Evolutionary conservation across 1,140 invertebrate species (phyloP).

Genomic region (Pseudomyrmex pallidus): DNA sequence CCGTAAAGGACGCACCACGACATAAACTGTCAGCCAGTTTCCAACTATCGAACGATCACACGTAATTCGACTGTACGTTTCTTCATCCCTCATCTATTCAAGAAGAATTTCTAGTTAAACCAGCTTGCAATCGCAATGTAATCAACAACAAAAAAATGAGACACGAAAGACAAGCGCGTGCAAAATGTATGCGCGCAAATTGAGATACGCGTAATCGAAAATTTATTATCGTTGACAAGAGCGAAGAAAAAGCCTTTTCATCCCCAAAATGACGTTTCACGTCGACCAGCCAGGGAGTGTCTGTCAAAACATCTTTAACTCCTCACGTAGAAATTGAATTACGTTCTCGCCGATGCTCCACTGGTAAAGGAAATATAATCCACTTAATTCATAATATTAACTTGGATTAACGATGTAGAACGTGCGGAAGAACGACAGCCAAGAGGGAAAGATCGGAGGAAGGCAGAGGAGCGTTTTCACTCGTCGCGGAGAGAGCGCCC

Average conservation of each 20-base stretch:
- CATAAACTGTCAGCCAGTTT: conserved; percentile 42
- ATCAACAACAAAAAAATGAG: neutral
- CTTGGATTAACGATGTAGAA: conserved; percentile 48
- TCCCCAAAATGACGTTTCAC: too few species aligned
- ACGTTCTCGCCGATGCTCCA: conserved; percentile 33
- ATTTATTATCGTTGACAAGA: neutral
- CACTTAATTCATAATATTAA: conserved; percentile 57
- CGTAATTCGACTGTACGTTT: conserved; percentile 25
- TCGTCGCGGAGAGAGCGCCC: conserved; percentile 4
- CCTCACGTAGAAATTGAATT: conserved; percentile 42
- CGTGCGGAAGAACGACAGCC: conserved; percentile 31
- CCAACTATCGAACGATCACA: conserved; percentile 46
- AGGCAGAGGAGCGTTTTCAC: conserved; percentile 31
- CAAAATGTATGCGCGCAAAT: conserved; percentile 7
- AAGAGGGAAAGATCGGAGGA: neutral
- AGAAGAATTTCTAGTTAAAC: neutral
- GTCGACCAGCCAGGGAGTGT: neutral
- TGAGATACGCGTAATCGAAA: neutral
- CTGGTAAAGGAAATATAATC: conserved; percentile 53
- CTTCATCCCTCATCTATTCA: neutral
- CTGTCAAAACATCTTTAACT: conserved; percentile 36
- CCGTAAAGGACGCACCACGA: conserved; percentile 30
- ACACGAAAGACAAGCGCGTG: neutral
- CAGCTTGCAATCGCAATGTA: neutral
- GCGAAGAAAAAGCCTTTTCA: neutral